Evolutionary conservation across 2,797 vertebrate genomes (phyloP), one percentile per base, ranked within the genome.

Genomic region (Girardinus metallicus): DNA sequence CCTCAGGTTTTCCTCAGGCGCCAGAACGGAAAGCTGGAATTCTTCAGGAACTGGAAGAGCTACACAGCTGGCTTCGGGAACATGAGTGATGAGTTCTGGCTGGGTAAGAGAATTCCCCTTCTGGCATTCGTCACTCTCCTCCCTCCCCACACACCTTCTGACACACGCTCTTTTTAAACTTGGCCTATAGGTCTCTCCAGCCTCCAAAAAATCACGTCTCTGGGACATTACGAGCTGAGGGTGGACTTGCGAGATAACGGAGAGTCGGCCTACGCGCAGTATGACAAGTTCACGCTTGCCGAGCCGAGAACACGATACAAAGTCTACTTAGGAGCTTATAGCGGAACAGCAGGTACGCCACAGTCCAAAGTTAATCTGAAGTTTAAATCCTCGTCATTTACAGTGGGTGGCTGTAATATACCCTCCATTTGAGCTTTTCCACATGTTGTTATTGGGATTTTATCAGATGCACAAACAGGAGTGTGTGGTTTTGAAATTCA

Each of bases 11-110:
- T 99, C 86, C 93, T 99, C 89, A 95, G 98, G 87, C 97, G 98
- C 55, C 97, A 97, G 89, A 97, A 96, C 0, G 98, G 98, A 77
- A 97, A 92, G 18, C 90, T 97, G 75, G 96, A 99, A 51, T 99
- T 99, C 95, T 97, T 96, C 88, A 96, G 86, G 93, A 97, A 98
- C 93, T 99, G 98, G 98, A 99, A 96, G 89, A 96, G 96, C 83
- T 99, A 99, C 0, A 94, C 96, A 0, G 89, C 91, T 84, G 98
- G 98, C 6, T 99, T 99, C 81, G 98, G 98, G 6, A 96, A 98
- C 93, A 93, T 92, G 87, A 94, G 91, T 2, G 95, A 97, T 86
- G 98, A 99, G 94, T 99, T 99, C 94, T 99, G 98, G 97, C 93
- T 99, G 60, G 98, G 98, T 98, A 90, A 80, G 93, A 78, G 10